A percentile compares a stretch with the other conserved stretches of the same genome.
These are phyloP conservation scores for Cnemophilus loriae DNA, from an alignment of 2,113 vertebrate genomes.

Conservation along the genomic window DNA sequence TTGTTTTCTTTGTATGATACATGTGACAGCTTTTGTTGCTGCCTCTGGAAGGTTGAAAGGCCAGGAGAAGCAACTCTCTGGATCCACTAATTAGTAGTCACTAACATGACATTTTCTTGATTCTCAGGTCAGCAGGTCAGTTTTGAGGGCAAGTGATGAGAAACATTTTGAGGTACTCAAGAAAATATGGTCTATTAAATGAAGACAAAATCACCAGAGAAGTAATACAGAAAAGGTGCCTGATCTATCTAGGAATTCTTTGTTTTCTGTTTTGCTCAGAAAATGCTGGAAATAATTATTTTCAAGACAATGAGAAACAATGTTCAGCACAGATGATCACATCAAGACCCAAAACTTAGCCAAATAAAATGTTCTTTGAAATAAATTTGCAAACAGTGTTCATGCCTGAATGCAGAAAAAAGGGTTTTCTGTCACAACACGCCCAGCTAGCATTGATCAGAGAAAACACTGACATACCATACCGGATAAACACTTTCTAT, in stretches of 20 bases:
- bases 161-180: conserved; percentile 50
- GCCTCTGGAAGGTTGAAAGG: conserved; percentile 71
- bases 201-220: background rate
- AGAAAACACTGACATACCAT: background rate
- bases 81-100: conserved; percentile 84
- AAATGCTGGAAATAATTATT: conserved; percentile 24
- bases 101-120: conserved; percentile 74
- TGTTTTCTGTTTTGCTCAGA: background rate
- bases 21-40: conserved; percentile 70
- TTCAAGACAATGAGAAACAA: background rate
- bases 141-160: conserved; percentile 66
- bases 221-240: background rate
- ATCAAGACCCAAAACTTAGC: background rate
- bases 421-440: background rate
- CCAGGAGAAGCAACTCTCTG: conserved; percentile 66
- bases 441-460: background rate
- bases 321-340: background rate
- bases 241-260: background rate
- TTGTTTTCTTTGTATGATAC: conserved; percentile 72
- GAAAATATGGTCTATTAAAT: conserved; percentile 19
- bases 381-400: background rate
- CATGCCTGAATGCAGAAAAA: background rate
- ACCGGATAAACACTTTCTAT: background rate
- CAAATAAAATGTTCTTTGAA: background rate
- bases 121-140: conserved; percentile 75